Percentiles rank a stretch among this genome's conserved stretches.
Conservation (phyloP, 2,888 invertebrate species). For the Stramonita haemastoma region DNA sequence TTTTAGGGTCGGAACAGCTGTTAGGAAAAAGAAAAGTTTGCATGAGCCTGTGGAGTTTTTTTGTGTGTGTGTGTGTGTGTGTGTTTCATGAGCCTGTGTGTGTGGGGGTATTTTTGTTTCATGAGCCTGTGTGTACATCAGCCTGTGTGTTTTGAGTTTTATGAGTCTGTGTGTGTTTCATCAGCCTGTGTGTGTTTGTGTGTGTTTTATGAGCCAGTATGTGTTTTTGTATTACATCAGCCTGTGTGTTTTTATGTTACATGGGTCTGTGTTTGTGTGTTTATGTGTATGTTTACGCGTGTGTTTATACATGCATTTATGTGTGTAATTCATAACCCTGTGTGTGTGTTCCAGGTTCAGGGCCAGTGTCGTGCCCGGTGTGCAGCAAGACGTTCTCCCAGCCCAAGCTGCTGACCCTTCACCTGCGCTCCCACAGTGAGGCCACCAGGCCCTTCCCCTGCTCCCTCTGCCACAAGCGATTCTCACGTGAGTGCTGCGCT, state of each 20-base stretch:
- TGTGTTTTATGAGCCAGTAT: no score
- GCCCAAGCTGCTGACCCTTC: conserved; percentile 74
- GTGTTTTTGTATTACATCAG: background rate
- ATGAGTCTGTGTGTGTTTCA: no score
- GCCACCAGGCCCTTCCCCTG: conserved; percentile 78
- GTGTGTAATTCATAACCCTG: background rate
- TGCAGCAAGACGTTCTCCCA: conserved; percentile 78
- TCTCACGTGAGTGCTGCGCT: conserved; percentile 60
- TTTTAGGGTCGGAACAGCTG: no score
- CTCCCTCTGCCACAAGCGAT: conserved; percentile 76
- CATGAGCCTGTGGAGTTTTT: background rate
- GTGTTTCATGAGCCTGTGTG: background rate
- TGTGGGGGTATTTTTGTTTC: background rate
- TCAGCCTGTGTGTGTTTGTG: no score
- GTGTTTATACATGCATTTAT: background rate
- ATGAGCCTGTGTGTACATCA: background rate
- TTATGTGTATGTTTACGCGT: background rate
- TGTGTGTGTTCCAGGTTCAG: conserved; percentile 46
- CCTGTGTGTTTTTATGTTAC: background rate
- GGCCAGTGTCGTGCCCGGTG: conserved; percentile 75
- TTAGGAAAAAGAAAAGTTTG: no score
- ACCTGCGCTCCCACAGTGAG: conserved; percentile 78
- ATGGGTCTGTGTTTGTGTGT: background rate
- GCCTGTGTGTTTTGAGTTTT: background rate
- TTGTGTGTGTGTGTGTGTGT: background rate